Conservation (phyloP, 2,113 vertebrate species). For the Leuciscus idus region DNA sequence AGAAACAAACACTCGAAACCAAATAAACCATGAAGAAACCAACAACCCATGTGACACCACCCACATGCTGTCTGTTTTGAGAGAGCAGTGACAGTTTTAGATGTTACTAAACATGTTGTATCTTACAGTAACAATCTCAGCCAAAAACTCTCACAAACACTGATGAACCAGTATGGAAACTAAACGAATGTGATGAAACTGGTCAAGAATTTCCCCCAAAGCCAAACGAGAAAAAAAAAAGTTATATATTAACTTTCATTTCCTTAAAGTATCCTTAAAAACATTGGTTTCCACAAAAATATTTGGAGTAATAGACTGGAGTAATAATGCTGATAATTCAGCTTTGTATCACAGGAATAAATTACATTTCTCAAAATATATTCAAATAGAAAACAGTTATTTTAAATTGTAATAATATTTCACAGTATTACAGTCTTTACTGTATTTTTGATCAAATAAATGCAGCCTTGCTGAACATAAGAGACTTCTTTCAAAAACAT, state of each 20-base stretch:
- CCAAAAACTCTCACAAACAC: background rate
- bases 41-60: background rate
- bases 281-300: no score
- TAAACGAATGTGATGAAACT: background rate
- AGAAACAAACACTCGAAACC: background rate
- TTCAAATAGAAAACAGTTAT: no score
- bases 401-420: no score
- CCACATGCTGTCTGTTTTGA: background rate
- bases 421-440: no score
- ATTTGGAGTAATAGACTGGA: no score
- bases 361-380: no score
- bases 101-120: background rate
- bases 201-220: background rate
- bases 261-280: no score
- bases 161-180: background rate
- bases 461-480: no score
- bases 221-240: background rate
- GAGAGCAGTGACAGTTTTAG: background rate
- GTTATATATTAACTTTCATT: no score
- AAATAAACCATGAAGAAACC: slow-evolving; percentile 44
- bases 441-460: no score
- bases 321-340: background rate
- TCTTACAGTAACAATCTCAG: background rate
- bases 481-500: background rate
- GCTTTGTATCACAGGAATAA: background rate